Conservation (phyloP, 2,797 vertebrate genomes). For the Pipistrellus kuhlii region DNA sequence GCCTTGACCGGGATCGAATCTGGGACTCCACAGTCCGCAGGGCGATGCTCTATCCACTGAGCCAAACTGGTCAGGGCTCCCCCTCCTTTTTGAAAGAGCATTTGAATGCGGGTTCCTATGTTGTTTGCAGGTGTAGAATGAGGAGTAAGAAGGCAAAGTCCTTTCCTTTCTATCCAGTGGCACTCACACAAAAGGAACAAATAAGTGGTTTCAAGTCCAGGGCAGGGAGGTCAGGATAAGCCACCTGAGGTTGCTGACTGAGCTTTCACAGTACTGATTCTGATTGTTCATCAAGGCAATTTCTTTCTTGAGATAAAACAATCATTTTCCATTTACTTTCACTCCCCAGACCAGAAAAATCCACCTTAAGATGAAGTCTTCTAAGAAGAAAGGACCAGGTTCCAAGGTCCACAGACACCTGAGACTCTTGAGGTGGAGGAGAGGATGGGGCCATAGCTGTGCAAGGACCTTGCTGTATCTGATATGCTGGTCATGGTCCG, state of each 20-base stretch:
- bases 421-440: fast-evolving
- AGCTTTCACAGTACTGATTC: neutral
- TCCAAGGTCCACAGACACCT: neutral
- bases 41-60: too few relatives aligned
- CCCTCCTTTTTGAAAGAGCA: neutral
- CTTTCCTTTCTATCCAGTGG: neutral
- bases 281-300: neutral
- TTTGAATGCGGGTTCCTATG: neutral
- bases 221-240: neutral
- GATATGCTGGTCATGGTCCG: too few relatives aligned
- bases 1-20: too few relatives aligned
- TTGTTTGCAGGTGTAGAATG: neutral
- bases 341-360: neutral
- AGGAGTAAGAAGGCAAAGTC: neutral
- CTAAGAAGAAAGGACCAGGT: neutral
- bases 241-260: neutral
- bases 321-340: neutral
- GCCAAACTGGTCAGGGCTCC: too few relatives aligned
- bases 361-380: neutral
- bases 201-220: neutral
- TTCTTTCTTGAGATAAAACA: neutral
- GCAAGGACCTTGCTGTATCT: neutral
- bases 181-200: neutral
- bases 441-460: neutral
- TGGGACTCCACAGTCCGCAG: too few relatives aligned